phyloP scores from a whole-genome alignment of 2,113 vertebrate genomes.

The Phoxinus phoxinus region DNA sequence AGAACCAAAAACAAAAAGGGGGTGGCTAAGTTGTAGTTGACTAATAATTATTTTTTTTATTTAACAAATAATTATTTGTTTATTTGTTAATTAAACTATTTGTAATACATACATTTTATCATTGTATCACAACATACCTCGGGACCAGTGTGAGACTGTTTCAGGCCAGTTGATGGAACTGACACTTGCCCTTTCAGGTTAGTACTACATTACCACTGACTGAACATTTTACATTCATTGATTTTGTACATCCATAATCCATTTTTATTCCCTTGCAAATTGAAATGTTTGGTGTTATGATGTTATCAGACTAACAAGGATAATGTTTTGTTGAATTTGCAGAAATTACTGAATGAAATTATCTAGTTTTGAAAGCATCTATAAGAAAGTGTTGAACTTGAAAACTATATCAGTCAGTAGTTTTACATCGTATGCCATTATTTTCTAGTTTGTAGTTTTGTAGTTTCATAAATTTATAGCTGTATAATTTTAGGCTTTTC shows the following conservation, averaged over 20 bases:
- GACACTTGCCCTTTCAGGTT: neutral
- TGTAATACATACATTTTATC: neutral
- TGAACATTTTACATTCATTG: neutral
- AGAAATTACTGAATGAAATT: neutral
- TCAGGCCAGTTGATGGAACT: neutral
- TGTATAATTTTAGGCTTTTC: neutral
- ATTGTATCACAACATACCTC: neutral
- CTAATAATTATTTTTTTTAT: neutral
- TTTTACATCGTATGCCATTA: neutral
- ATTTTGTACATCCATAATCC: neutral
- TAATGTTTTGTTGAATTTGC: neutral
- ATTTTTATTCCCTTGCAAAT: neutral
- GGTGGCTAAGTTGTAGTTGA: no score
- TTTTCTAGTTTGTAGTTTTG: neutral
- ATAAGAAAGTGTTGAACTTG: neutral
- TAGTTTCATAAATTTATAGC: neutral
- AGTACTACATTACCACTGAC: neutral
- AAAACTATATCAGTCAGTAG: neutral
- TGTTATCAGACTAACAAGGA: no score
- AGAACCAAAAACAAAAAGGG: neutral
- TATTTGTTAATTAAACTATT: neutral
- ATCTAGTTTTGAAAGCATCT: neutral
- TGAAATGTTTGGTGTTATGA: neutral
- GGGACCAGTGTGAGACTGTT: neutral
- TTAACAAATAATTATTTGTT: neutral